Evolutionary conservation across 1,140 invertebrate genomes (phyloP).

Genomic region (Trachelipus rathkii): DNA sequence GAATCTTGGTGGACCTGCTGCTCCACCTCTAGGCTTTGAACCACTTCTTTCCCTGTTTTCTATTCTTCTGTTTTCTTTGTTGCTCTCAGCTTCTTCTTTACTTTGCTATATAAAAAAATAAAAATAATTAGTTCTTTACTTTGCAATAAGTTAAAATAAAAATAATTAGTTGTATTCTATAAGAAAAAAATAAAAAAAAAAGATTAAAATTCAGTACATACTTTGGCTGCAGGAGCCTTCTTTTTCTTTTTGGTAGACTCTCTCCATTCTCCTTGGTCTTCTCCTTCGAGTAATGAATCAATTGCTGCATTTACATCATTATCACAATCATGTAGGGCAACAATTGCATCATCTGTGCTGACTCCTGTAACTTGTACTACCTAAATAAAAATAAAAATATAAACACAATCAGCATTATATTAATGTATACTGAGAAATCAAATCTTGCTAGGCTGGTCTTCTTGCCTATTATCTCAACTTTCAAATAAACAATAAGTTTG

Average conservation of each 20-base stretch:
- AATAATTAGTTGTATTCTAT: neutral
- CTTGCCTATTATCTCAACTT: too few relatives aligned
- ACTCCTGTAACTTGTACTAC: conserved; percentile 42
- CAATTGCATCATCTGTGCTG: conserved; percentile 39
- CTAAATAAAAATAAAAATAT: conserved; percentile 10
- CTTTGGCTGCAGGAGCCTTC: conserved; percentile 32
- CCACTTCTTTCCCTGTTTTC: neutral
- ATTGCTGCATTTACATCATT: conserved; percentile 41
- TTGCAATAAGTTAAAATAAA: too few relatives aligned
- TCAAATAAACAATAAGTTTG: too few relatives aligned
- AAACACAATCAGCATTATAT: too few relatives aligned
- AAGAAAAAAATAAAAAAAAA: neutral
- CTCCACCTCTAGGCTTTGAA: neutral
- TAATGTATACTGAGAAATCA: too few relatives aligned
- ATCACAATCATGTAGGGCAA: conserved; percentile 41
- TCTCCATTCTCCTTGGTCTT: conserved; percentile 40
- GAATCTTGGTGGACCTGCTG: neutral
- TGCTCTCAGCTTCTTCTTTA: conserved; percentile 1
- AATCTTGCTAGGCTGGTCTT: too few relatives aligned
- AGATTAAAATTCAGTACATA: conserved; percentile 4
- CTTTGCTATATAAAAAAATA: neutral
- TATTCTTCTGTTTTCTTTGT: conserved; percentile 7
- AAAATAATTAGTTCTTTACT: neutral
- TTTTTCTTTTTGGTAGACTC: conserved; percentile 43
- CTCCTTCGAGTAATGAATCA: conserved; percentile 36